Conservation (phyloP, 2,888 invertebrate species). For the Pristionchus fissidentatus region DNA sequence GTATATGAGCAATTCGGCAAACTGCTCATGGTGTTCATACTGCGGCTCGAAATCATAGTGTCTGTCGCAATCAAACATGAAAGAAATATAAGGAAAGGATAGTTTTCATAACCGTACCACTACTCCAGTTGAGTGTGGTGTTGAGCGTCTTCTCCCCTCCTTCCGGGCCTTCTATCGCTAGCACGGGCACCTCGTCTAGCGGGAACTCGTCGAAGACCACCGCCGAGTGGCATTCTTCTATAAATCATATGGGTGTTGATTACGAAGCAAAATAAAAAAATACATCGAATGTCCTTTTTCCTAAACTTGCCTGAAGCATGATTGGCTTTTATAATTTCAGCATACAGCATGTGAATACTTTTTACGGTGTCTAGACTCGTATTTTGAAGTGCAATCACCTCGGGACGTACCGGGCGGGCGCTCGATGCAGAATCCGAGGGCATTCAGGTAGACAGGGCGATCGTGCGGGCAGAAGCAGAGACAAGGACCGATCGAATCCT, state of each 20-base stretch:
- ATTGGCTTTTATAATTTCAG: no score
- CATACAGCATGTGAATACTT: no score
- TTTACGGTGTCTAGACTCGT: no score
- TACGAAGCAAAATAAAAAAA: no score
- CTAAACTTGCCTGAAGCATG: no score
- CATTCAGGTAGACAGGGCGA: constrained; percentile 62
- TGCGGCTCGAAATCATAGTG: background rate
- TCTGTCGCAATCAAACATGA: background rate
- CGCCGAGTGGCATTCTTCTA: constrained; percentile 29
- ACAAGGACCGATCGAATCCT: constrained; percentile 49
- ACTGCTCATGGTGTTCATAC: no score
- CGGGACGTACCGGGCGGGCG: constrained; percentile 45
- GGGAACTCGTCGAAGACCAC: constrained; percentile 39
- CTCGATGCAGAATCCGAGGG: constrained; percentile 59
- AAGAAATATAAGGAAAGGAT: background rate
- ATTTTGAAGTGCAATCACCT: no score
- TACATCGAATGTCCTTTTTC: no score
- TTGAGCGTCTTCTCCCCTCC: background rate
- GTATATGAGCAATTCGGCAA: no score
- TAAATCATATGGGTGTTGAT: background rate
- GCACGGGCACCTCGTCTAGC: constrained; percentile 16
- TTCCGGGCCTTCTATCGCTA: background rate
- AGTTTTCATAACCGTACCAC: background rate
- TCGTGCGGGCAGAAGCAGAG: constrained; percentile 61
- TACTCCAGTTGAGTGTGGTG: constrained; percentile 33